Percentiles rank a stretch among this genome's conserved stretches.
Evolutionary conservation across 2,113 vertebrate species (phyloP).

Genomic region (Phylloscopus trochilus): DNA sequence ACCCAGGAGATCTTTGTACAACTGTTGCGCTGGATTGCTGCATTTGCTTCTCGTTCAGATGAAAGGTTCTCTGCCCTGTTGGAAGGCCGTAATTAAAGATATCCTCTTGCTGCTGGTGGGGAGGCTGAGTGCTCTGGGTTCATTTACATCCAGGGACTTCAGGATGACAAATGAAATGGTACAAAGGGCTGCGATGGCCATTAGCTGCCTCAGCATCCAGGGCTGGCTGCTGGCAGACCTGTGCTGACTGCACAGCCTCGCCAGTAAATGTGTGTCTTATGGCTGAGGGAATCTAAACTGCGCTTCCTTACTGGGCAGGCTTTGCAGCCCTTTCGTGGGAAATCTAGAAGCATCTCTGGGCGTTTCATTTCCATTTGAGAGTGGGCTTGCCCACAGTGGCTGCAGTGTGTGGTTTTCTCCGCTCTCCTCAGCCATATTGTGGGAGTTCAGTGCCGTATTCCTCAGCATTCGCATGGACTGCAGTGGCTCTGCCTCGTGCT

Average conservation of each 20-base stretch:
- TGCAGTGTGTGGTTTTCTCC: background rate
- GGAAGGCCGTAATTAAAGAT: background rate
- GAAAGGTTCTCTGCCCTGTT: background rate
- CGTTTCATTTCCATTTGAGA: background rate
- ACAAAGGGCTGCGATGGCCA: background rate
- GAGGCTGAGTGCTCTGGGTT: background rate
- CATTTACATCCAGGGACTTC: background rate
- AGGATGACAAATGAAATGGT: background rate
- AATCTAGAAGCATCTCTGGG: background rate
- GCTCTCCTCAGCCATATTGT: constrained; percentile 36
- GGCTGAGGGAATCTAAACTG: background rate
- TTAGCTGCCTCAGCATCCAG: background rate
- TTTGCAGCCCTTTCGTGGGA: background rate
- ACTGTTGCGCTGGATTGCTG: background rate
- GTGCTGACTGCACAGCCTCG: background rate
- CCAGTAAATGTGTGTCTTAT: background rate
- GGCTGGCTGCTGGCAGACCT: background rate
- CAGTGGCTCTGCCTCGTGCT: background rate
- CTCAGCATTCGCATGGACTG: background rate
- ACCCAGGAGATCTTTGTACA: background rate
- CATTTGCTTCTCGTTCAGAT: background rate
- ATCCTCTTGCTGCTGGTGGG: background rate
- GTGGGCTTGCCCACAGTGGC: background rate
- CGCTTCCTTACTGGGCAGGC: background rate
- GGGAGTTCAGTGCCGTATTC: background rate